Evolutionary conservation across 92 coral and sea anemone genomes (phyloP).

Genomic region (Plumapathes pennacea): DNA sequence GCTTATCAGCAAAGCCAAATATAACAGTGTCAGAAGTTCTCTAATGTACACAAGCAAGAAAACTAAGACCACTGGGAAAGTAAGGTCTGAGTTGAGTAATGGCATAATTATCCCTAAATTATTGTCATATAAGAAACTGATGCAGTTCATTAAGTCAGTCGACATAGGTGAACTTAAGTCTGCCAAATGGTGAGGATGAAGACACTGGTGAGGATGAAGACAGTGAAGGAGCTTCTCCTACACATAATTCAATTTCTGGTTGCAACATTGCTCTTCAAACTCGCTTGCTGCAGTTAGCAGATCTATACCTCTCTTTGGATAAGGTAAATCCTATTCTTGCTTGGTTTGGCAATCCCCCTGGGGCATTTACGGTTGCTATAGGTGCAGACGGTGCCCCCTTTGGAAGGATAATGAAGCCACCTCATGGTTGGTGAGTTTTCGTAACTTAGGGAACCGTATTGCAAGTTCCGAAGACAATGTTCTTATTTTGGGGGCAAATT

Average conservation of each 20-base stretch:
- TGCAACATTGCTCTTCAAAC: constrained; percentile 63
- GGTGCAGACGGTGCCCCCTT: constrained; percentile 75
- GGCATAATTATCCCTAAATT: constrained; percentile 54
- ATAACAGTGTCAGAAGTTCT: constrained; percentile 59
- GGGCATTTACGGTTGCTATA: constrained; percentile 58
- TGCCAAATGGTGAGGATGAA: too few relatives aligned
- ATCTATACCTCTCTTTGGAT: constrained; percentile 50
- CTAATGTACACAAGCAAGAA: constrained; percentile 41
- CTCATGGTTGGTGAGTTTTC: constrained; percentile 58
- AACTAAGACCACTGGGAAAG: constrained; percentile 42
- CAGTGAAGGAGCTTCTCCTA: too few relatives aligned
- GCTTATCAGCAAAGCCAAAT: constrained; percentile 63
- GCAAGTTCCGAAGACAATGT: constrained; percentile 65
- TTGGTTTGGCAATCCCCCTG: constrained; percentile 64
- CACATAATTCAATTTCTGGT: constrained; percentile 45
- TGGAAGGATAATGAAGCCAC: constrained; percentile 67
- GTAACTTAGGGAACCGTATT: constrained; percentile 61
- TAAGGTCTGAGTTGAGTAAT: constrained; percentile 39
- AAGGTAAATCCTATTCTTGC: constrained; percentile 31
- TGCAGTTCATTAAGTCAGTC: constrained; percentile 64
- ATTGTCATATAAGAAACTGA: constrained; percentile 52
- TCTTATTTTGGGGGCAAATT: constrained; percentile 58
- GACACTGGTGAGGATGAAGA: constrained; percentile 56
- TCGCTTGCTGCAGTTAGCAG: constrained; percentile 67
- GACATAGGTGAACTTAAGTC: constrained; percentile 60